A percentile compares a stretch with the other conserved stretches of the same genome.
Conservation (phyloP, 1,140 invertebrate species). For the Zeugodacus cucurbitae region DNA sequence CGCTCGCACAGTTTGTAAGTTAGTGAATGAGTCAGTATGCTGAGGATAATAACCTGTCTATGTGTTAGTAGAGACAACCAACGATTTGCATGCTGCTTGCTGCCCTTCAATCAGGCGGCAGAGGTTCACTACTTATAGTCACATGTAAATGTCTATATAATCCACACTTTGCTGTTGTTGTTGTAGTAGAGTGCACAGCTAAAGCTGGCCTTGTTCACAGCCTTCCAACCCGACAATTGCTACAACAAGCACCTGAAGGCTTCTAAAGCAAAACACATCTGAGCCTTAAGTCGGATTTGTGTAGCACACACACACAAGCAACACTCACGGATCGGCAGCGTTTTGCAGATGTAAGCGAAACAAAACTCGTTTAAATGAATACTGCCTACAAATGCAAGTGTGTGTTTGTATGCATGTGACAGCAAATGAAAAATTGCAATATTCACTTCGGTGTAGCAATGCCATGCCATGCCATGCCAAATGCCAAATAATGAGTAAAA, state of each 20-base stretch:
- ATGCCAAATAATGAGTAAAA: slow-evolving; percentile 1
- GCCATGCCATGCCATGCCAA: not conserved
- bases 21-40: not conserved
- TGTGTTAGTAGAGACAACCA: not conserved
- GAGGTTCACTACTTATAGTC: not conserved
- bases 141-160: not conserved
- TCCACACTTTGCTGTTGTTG: not conserved
- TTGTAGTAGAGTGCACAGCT: not conserved
- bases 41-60: not conserved
- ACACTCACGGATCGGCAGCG: not conserved
- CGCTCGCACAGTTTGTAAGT: not conserved
- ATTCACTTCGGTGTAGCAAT: not conserved
- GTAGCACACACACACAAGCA: not conserved
- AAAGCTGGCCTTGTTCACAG: not conserved
- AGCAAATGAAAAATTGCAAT: not conserved
- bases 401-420: not conserved
- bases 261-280: not conserved
- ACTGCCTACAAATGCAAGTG: not conserved
- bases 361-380: not conserved
- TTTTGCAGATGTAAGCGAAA: not conserved
- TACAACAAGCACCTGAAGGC: not conserved
- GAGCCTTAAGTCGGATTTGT: not conserved
- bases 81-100: not conserved
- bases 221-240: not conserved
- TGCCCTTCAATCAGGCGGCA: not conserved